Evolutionary conservation across 2,888 invertebrate genomes (phyloP).

Genomic region (Dynastes grantii): DNA sequence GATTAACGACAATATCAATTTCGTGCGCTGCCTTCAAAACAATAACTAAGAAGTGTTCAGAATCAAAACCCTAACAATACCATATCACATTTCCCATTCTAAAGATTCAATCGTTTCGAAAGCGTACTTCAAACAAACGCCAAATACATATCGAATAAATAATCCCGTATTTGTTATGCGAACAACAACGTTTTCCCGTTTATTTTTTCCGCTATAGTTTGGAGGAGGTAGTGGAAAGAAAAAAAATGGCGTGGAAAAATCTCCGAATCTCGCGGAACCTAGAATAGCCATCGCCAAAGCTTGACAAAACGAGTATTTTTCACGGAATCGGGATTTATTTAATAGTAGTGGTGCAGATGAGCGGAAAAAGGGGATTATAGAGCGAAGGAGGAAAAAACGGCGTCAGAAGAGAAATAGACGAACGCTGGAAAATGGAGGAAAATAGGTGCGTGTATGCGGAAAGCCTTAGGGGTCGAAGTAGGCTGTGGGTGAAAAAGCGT

Average conservation of each 20-base stretch:
- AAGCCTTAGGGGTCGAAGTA: background rate
- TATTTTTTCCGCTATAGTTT: too few species aligned
- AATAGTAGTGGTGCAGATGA: constrained; percentile 1
- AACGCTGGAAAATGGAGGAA: background rate
- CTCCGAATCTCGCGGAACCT: background rate
- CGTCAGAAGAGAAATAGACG: background rate
- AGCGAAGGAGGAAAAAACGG: background rate
- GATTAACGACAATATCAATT: too few species aligned
- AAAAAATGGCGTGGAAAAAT: background rate
- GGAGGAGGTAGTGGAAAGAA: background rate
- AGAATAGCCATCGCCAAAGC: background rate
- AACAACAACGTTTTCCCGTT: too few species aligned
- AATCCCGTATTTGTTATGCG: too few species aligned
- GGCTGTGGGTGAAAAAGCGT: background rate
- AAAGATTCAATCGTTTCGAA: too few species aligned
- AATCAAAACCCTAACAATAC: too few species aligned
- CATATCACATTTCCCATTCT: too few species aligned
- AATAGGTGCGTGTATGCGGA: background rate
- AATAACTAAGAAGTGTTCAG: too few species aligned
- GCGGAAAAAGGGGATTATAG: background rate
- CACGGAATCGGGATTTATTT: constrained; percentile 15
- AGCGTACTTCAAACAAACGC: too few species aligned
- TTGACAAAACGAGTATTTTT: constrained; percentile 3
- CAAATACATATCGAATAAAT: too few species aligned
- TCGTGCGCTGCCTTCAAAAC: too few species aligned